Base-by-base conservation (phyloP, 2,113 vertebrate species). In the Rhinopomastus cyanomelas region DNA sequence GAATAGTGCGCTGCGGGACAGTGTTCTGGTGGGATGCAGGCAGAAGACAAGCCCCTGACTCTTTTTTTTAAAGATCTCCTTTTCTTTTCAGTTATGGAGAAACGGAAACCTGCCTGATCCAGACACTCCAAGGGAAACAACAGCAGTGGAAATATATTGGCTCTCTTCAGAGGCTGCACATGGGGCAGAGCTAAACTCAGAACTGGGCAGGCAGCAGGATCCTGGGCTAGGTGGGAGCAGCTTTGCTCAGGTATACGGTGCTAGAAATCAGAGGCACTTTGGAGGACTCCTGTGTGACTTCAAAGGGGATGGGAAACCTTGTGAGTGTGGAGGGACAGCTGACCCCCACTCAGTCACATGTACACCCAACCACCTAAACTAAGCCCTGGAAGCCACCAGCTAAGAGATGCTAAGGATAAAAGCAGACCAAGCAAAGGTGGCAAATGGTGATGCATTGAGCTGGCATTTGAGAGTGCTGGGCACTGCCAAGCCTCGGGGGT, bases 51-150 rank as follows among this genome's bases (percentile, higher is more conserved):
- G 44, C 22, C 17, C 4, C 21, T 27, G 23, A 48, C 26, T 12
- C 66, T n/a, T 55, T 61, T n/a, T 80, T 26, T 72, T 74, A 7
- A 83, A 93, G 44, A 77, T 68, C 82, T 92, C 80, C 82, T 88
- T 94, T 84, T 90, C 77, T 95, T 77, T 85, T 86, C 42, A 77
- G 68, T 82, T 81, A 57, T 32, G 85, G 51, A 84, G 90, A 81
- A 78, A 94, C 93, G 95, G 94, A 96, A 95, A 86, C 53, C 55
- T 94, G 84, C 94, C 86, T 56, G 9, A 48, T 30, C 51, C 84
- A 85, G 86, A 74, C 49, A 81, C 91, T 89, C 93, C 92, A 91
- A 94, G 62, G 65, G 88, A 94, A 93, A 95, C 67, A 83, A 85
- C 75, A 87, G 93, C 95, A 84, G 52, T 52, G 89, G 88, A 91